Percentiles rank a stretch among this genome's conserved stretches.
phyloP scores from a whole-genome alignment of 2,797 vertebrate genomes.

The Lates japonicus region DNA sequence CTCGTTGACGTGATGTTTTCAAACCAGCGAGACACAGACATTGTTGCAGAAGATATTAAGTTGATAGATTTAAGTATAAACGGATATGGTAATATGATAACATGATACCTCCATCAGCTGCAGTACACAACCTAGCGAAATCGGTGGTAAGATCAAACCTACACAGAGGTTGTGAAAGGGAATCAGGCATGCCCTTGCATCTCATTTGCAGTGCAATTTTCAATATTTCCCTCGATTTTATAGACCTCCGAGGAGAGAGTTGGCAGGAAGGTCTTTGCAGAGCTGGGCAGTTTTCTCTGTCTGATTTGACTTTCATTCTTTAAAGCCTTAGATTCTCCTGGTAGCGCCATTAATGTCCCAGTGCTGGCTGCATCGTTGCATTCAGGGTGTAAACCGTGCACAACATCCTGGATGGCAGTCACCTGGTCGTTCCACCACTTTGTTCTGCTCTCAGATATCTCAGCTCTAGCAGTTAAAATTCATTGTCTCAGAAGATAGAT shows the following conservation, averaged over 20 bases:
- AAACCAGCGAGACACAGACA: conserved; percentile 19
- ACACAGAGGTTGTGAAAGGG: too few species aligned
- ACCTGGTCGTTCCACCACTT: not conserved
- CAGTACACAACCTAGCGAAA: not conserved
- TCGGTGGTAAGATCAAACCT: conserved; percentile 15
- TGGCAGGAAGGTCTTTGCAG: conserved; percentile 58
- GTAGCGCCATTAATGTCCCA: conserved; percentile 41
- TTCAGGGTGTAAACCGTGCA: not conserved
- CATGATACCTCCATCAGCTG: conserved; percentile 3
- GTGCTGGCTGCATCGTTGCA: not conserved
- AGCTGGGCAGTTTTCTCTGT: conserved; percentile 49
- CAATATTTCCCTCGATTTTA: conserved; percentile 55
- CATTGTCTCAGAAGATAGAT: not conserved
- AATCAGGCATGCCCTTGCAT: too few species aligned
- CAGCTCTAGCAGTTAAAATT: not conserved
- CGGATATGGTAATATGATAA: not conserved
- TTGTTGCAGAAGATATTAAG: conserved; percentile 23
- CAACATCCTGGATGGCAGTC: not conserved
- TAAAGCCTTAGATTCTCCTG: conserved; percentile 54
- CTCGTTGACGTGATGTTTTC: too few species aligned
- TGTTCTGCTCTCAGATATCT: not conserved
- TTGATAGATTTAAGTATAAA: conserved; percentile 26
- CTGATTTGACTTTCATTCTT: too few species aligned
- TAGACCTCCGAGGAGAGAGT: conserved; percentile 56
- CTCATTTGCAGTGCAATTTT: too few species aligned